Conservation (phyloP, 2,888 invertebrate genomes). For the Biston betularia region DNA sequence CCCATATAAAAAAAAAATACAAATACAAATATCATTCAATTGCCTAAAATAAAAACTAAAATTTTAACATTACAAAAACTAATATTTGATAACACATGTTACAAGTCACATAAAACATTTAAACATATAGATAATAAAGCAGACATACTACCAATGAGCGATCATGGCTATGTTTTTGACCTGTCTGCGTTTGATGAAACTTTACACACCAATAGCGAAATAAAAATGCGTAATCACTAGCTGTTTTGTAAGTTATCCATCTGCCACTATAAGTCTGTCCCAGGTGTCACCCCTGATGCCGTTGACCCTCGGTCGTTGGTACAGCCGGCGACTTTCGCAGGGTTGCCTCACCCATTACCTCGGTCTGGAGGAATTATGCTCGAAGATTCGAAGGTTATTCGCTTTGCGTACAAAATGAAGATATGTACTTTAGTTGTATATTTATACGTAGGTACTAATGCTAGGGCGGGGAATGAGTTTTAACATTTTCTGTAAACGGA, state of each 20-base stretch:
- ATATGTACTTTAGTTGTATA: background rate
- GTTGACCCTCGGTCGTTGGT: conserved; percentile 32
- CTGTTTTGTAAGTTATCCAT: conserved; percentile 4
- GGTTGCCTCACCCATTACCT: conserved; percentile 27
- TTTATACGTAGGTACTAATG: background rate
- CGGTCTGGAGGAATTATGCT: conserved; percentile 19
- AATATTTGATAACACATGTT: no score
- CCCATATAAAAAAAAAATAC: no score
- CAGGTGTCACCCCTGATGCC: conserved; percentile 37
- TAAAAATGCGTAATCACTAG: background rate
- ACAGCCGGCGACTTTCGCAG: conserved; percentile 28
- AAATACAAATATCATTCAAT: no score
- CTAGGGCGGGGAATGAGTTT: conserved; percentile 10
- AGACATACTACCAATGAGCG: no score
- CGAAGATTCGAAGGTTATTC: conserved; percentile 20
- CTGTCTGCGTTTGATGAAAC: no score
- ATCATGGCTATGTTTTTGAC: no score
- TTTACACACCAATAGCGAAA: background rate
- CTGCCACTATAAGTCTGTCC: conserved; percentile 1
- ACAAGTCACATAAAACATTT: no score
- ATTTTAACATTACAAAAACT: no score
- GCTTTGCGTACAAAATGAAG: conserved; percentile 4
- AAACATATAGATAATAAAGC: no score
- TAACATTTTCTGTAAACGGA: background rate
- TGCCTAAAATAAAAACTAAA: no score